phyloP scores from a whole-genome alignment of 1,140 invertebrate genomes.

The Teleogryllus occipitalis region DNA sequence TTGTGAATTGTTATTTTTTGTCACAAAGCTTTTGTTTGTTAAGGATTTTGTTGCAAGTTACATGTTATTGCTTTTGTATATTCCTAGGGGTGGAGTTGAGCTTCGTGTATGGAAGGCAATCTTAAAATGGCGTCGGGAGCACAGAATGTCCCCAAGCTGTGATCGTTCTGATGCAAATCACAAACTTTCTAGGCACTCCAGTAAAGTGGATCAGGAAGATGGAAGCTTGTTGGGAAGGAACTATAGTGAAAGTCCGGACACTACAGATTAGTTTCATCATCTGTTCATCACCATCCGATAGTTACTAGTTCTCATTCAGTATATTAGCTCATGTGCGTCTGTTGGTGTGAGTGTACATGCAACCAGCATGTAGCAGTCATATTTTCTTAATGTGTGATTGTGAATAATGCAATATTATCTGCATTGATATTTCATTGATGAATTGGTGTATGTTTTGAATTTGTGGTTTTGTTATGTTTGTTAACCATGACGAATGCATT shows the following conservation, averaged over 20 bases:
- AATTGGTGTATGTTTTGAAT: neutral
- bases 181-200: slow-evolving; percentile 7
- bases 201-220: neutral
- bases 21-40: slow-evolving; percentile 19
- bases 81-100: slow-evolving; percentile 47
- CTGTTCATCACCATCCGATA: no score
- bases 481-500: neutral
- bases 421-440: neutral
- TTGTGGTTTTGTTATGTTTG: neutral
- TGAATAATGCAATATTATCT: no score
- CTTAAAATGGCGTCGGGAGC: slow-evolving; percentile 34
- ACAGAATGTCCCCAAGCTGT: slow-evolving; percentile 13
- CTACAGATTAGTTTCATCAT: slow-evolving; percentile 7
- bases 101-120: slow-evolving; percentile 51
- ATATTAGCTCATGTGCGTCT: no score
- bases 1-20: slow-evolving; percentile 16
- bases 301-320: no score
- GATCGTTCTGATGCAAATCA: slow-evolving; percentile 16
- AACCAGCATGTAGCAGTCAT: no score
- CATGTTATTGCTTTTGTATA: no score
- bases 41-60: slow-evolving; percentile 10
- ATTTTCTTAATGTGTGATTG: no score
- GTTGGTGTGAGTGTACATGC: no score
- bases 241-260: slow-evolving; percentile 13
- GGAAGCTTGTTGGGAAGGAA: neutral